These are phyloP conservation scores for Agonopterix alstromeriana DNA, from an alignment of 2,888 invertebrate genomes.

Conservation along the genomic window DNA sequence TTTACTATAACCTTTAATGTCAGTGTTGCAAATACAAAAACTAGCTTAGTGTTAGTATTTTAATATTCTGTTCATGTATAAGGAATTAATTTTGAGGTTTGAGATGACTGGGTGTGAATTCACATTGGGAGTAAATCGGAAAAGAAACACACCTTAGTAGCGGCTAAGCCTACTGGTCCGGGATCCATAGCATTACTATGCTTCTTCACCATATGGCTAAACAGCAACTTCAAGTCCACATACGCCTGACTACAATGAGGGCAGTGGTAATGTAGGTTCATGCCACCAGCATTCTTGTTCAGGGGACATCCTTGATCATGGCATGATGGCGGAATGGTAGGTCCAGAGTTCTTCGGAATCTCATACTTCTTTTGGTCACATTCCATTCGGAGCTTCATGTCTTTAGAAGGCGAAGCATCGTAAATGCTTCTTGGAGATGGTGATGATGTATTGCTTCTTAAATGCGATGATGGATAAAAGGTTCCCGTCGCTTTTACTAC, in stretches of 20 bases:
- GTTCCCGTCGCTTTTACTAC: constrained; percentile 96
- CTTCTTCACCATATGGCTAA: constrained; percentile 70
- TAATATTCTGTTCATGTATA: no score
- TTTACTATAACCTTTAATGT: no score
- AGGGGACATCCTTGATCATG: constrained; percentile 72
- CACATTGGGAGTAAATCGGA: not conserved
- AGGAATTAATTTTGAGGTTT: not conserved
- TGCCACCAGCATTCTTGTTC: constrained; percentile 63
- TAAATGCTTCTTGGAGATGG: constrained; percentile 73
- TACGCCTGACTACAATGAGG: constrained; percentile 68
- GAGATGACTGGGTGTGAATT: constrained; percentile 4
- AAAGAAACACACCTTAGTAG: constrained; percentile 57
- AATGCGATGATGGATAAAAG: constrained; percentile 88
- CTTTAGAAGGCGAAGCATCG: constrained; percentile 74
- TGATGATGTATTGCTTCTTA: constrained; percentile 73
- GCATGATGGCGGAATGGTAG: constrained; percentile 75
- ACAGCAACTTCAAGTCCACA: constrained; percentile 61
- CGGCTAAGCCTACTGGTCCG: constrained; percentile 61
- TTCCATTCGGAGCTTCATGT: constrained; percentile 55
- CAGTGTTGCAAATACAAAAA: no score
- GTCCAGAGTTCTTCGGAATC: constrained; percentile 48
- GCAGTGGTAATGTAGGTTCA: constrained; percentile 68
- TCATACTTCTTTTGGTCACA: constrained; percentile 60
- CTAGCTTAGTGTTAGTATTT: no score
- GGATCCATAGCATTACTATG: constrained; percentile 60